Evolutionary conservation across 2,113 vertebrate genomes (phyloP).

Genomic region (Cochlearius cochlearius): DNA sequence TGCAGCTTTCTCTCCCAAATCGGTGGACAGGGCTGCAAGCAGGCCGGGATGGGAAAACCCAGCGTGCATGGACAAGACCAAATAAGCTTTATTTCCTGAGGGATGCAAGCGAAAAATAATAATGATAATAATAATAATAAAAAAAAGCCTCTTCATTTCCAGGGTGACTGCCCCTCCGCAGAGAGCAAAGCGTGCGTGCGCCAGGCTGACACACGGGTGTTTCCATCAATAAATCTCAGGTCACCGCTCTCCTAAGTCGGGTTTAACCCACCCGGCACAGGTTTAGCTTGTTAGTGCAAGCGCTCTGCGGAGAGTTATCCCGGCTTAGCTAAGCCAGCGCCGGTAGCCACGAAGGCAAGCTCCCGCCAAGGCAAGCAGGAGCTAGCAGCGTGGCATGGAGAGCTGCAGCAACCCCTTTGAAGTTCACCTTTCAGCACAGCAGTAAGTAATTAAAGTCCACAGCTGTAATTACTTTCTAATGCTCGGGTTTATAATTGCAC

Average conservation of each 20-base stretch:
- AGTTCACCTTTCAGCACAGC: conserved; percentile 10
- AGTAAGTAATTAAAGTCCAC: conserved; percentile 41
- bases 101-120: neutral
- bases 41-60: neutral
- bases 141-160: neutral
- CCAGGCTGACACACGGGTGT: accelerated
- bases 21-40: accelerated
- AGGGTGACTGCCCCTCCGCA: neutral
- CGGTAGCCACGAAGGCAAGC: neutral
- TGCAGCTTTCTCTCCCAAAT: neutral
- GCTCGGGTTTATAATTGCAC: conserved; percentile 30
- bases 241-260: neutral
- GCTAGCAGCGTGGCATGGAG: neutral
- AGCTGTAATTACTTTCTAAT: conserved; percentile 50
- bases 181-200: neutral
- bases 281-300: neutral
- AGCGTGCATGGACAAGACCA: neutral
- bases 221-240: neutral
- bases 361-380: neutral
- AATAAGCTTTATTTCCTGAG: neutral
- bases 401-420: neutral
- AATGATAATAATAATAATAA: no score
- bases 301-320: accelerated
- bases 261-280: neutral
- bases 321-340: neutral